These are phyloP conservation scores for Hydractinia echinata DNA, from an alignment of 30 jellyfish, hydroid and myxozoan genomes.

Conservation along the genomic window DNA sequence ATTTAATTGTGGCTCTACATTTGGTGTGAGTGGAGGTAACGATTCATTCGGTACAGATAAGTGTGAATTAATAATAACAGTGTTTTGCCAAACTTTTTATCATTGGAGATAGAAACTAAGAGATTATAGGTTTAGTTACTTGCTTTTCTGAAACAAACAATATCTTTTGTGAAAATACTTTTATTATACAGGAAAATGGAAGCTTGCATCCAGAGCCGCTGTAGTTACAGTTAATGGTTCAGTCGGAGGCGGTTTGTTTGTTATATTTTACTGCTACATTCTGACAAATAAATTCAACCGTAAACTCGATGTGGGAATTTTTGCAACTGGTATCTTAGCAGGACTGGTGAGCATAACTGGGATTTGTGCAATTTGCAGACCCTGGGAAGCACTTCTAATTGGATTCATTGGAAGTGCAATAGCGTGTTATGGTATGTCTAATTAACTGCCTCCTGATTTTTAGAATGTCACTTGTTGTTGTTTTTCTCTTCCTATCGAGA, in stretches of 20 bases:
- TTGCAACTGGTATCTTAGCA: slow-evolving; percentile 63
- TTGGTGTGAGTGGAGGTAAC: slow-evolving; percentile 88
- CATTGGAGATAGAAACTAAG: too few relatives aligned
- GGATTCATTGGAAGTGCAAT: slow-evolving; percentile 62
- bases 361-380: slow-evolving; percentile 64
- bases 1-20: slow-evolving; percentile 70
- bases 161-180: too few relatives aligned
- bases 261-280: slow-evolving; percentile 53
- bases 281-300: slow-evolving; percentile 46
- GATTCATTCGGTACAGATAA: too few relatives aligned
- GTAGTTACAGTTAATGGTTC: slow-evolving; percentile 73
- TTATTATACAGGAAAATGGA: slow-evolving; percentile 73
- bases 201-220: slow-evolving; percentile 79
- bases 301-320: slow-evolving; percentile 47
- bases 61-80: too few relatives aligned
- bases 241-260: slow-evolving; percentile 70
- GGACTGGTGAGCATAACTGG: slow-evolving; percentile 81
- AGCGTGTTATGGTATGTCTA: slow-evolving; percentile 39
- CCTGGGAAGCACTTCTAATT: slow-evolving; percentile 77
- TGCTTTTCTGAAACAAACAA: too few relatives aligned
- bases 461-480: not conserved
- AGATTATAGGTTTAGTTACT: too few relatives aligned
- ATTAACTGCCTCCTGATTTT: too few relatives aligned
- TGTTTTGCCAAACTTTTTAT: too few relatives aligned
- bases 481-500: not conserved